Base-by-base conservation (phyloP, 2,888 invertebrate genomes). In the Tetramorium bicarinatum region DNA sequence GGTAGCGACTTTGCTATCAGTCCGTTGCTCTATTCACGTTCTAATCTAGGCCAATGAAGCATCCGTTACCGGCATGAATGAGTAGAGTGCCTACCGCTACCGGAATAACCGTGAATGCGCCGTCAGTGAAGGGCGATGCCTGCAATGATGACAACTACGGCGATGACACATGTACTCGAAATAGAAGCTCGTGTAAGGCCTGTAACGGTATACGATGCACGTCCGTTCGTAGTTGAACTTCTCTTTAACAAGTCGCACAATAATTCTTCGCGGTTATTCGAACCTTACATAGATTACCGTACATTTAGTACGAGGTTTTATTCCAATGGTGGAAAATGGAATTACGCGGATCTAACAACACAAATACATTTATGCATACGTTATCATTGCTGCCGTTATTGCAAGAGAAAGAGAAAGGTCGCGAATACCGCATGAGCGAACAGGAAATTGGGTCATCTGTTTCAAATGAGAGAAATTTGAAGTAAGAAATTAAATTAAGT, bases 11-110 rank as follows among this genome's bases (percentile, higher is more conserved):
- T 80, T 67, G 69, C 66, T 56, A 64, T 77, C 87, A 25, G 21
- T 86, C 85, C 87, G 87, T 67, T 82, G 87, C 83, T 85, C 92
- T 91, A 92, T 92, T 92, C 91, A 92, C 81, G 87, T 84, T 90
- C 90, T 89, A 93, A 92, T 92, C 90, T 91, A 88, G 87, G 86
- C 89, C 90, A 92, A 92, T 92, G 90, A 91, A 90, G 91, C 89
- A 89, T 88, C 91, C 91, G 91, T 89, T 90, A 83, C 85, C 82
- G 69, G 84, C 83, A 87, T 91, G 91, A 92, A 92, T 91, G 91
- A 87, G 83, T 84, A 85, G 90, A 82, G 83, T 61, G 25, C 69
- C 81, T 44, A 41, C 49, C 56, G 59, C 44, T 52, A 56, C 62
- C 66, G 62, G 77, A 85, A 82, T 76, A 80, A 71, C 80, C 84